phyloP scores from a whole-genome alignment of 2,113 vertebrate genomes.

The Paraplagusia blochii region DNA sequence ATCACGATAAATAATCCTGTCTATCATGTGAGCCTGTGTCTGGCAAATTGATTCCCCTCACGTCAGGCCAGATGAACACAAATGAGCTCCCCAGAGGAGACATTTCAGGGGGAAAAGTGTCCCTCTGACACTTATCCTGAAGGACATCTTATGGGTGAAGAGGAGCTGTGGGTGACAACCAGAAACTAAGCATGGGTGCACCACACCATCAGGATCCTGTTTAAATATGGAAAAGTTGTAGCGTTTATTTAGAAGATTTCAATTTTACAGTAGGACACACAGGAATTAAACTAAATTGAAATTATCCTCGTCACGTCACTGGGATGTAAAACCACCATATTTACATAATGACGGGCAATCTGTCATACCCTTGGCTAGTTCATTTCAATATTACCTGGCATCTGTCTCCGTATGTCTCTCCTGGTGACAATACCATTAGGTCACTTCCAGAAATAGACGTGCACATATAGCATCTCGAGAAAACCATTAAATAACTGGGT shows the following conservation, averaged over 20 bases:
- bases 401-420: constrained; percentile 44
- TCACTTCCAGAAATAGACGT: constrained; percentile 38
- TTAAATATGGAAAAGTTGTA: neutral
- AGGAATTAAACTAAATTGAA: neutral
- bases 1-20: constrained; percentile 66
- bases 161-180: constrained; percentile 25
- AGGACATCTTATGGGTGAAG: constrained; percentile 52
- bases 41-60: constrained; percentile 62
- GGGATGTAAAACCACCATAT: constrained; percentile 23
- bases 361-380: constrained; percentile 31
- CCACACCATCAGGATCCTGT: constrained; percentile 22
- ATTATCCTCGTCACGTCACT: constrained; percentile 19
- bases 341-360: constrained; percentile 49
- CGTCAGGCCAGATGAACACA: constrained; percentile 66
- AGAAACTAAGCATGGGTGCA: constrained; percentile 12
- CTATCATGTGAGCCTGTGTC: constrained; percentile 53
- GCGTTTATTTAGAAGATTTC: neutral
- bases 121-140: constrained; percentile 50
- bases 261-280: no score
- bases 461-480: constrained; percentile 36
- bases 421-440: constrained; percentile 49
- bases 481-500: constrained; percentile 48
- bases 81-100: constrained; percentile 64
- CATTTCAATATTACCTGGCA: constrained; percentile 35
- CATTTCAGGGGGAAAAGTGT: constrained; percentile 35